Evolutionary conservation across 2,113 vertebrate genomes (phyloP).

Genomic region (Amazona guildingii): DNA sequence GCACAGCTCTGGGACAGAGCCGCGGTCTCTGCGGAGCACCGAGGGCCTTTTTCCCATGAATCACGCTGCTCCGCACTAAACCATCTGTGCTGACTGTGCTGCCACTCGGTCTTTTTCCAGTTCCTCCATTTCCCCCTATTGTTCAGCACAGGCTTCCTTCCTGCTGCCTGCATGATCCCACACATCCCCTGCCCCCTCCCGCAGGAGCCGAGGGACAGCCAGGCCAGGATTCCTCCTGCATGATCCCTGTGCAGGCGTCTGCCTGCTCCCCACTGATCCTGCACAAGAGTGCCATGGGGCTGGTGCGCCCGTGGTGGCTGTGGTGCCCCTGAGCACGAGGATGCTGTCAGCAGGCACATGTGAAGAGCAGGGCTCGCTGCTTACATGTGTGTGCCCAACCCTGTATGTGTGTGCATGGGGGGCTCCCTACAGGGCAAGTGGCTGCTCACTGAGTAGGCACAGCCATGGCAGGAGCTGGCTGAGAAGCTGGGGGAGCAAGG

Average conservation of each 20-base stretch:
- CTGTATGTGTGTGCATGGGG: accelerated
- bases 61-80: slow-evolving; percentile 19
- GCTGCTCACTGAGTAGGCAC: neutral
- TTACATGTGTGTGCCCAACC: too few relatives aligned
- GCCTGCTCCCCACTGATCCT: neutral
- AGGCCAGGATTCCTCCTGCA: neutral
- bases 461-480: neutral
- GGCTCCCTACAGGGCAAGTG: accelerated
- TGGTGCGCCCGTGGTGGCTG: neutral
- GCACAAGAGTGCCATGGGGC: accelerated
- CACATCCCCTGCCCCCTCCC: slow-evolving; percentile 40
- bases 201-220: neutral
- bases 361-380: too few relatives aligned
- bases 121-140: slow-evolving; percentile 83
- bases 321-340: neutral
- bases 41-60: slow-evolving; percentile 48
- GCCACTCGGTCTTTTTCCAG: slow-evolving; percentile 49
- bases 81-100: slow-evolving; percentile 57
- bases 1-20: neutral
- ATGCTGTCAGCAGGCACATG: neutral
- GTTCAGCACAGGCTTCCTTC: slow-evolving; percentile 79
- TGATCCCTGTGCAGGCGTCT: neutral
- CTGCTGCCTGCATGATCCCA: slow-evolving; percentile 66
- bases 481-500: neutral
- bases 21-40: neutral